These are phyloP conservation scores for Rapana venosa DNA, from an alignment of 2,888 invertebrate genomes.

Conservation along the genomic window DNA sequence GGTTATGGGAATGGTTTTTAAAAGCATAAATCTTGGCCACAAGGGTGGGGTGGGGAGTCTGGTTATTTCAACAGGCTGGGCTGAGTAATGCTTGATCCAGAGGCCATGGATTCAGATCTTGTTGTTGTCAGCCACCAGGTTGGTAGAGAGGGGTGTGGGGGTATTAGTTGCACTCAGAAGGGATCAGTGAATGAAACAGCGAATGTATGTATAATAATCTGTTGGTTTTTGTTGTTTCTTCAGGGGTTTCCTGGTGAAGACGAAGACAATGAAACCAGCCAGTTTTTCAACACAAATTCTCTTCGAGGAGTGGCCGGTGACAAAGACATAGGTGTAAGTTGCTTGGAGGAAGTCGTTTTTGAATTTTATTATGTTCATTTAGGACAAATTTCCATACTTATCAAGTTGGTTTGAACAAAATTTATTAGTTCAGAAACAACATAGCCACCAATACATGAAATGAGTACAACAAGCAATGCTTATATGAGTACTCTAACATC, in stretches of 20 bases:
- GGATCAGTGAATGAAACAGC: neutral
- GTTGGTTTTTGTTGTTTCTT: conserved; percentile 37
- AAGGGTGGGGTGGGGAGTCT: neutral
- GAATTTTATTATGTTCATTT: neutral
- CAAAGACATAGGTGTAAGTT: conserved; percentile 67
- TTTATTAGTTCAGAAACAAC: no score
- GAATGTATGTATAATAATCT: neutral
- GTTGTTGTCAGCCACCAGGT: no score
- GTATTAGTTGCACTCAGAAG: no score
- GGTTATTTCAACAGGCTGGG: no score
- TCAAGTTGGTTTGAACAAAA: neutral
- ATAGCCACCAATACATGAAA: no score
- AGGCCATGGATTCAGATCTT: neutral
- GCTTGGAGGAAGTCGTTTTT: neutral
- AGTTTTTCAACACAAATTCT: conserved; percentile 63
- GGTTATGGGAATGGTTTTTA: no score
- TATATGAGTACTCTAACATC: no score
- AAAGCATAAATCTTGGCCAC: no score
- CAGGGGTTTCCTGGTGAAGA: conserved; percentile 71
- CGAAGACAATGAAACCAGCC: conserved; percentile 69
- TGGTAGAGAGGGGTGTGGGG: no score
- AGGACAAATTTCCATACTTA: neutral
- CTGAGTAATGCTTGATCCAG: neutral
- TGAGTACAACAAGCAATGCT: no score
- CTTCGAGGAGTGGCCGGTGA: conserved; percentile 71